These are phyloP conservation scores for Euzophera pinguis DNA, from an alignment of 2,888 invertebrate species.

Conservation along the genomic window DNA sequence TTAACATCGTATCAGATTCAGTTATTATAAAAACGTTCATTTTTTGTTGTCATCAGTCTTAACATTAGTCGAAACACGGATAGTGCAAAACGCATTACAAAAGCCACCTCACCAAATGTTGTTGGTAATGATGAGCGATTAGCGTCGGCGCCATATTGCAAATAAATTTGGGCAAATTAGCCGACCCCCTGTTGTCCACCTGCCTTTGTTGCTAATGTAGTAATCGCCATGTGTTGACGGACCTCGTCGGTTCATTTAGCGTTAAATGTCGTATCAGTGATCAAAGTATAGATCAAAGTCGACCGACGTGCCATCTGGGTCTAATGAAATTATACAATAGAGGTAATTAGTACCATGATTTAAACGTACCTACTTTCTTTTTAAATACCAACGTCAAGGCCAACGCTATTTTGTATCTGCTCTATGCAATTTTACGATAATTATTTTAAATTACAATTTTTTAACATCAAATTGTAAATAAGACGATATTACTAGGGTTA, in stretches of 20 bases:
- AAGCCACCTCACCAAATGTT: conserved; percentile 67
- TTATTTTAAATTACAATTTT: no score
- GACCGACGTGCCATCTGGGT: conserved; percentile 28
- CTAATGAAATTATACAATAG: background rate
- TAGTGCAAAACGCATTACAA: conserved; percentile 45
- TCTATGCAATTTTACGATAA: no score
- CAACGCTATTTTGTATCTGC: no score
- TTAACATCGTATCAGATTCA: no score
- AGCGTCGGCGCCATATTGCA: conserved; percentile 66
- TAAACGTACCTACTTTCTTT: no score
- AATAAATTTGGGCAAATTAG: conserved; percentile 76
- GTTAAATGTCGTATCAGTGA: conserved; percentile 55
- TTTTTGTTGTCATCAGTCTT: no score
- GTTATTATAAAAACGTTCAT: no score
- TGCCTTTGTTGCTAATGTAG: conserved; percentile 48
- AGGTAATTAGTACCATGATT: no score
- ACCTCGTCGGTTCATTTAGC: conserved; percentile 36
- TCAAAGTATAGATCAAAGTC: conserved; percentile 42
- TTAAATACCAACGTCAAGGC: no score
- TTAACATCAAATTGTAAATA: no score
- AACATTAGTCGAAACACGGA: conserved; percentile 9
- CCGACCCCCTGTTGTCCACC: conserved; percentile 59
- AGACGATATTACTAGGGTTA: no score
- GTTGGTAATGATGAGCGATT: conserved; percentile 59
- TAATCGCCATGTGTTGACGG: conserved; percentile 54